Evolutionary conservation across 2,888 invertebrate species (phyloP).

Genomic region (Hymenopus coronatus): DNA sequence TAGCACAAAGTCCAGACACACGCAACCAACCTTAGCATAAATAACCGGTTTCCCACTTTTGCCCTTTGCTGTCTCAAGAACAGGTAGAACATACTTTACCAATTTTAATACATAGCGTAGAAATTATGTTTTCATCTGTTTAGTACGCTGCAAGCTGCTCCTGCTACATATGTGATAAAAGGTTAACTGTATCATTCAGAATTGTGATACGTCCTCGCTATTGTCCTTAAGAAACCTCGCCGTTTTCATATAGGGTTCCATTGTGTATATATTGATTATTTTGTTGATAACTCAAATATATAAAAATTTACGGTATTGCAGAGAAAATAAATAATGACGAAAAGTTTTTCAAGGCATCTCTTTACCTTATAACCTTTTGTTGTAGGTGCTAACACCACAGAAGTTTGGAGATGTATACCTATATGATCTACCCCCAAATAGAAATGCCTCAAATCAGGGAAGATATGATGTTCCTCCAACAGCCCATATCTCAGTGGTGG

Average conservation of each 20-base stretch:
- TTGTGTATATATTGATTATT: not conserved
- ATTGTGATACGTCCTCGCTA: too few species aligned
- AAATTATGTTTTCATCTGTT: too few species aligned
- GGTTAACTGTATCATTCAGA: too few species aligned
- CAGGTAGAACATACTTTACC: too few species aligned
- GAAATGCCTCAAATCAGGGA: slow-evolving; percentile 37
- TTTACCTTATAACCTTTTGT: slow-evolving; percentile 28
- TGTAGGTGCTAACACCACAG: slow-evolving; percentile 67
- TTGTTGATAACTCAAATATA: not conserved
- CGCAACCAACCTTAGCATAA: too few species aligned
- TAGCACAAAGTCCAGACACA: too few species aligned
- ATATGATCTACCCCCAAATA: slow-evolving; percentile 61
- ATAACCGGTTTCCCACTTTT: too few species aligned
- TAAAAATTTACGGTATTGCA: not conserved
- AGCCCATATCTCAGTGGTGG: slow-evolving; percentile 16
- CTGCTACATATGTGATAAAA: too few species aligned
- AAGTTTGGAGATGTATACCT: slow-evolving; percentile 70
- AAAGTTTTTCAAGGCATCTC: not conserved
- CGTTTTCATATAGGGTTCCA: not conserved
- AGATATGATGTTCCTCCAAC: slow-evolving; percentile 41
- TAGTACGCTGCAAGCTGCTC: too few species aligned
- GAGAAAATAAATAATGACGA: not conserved
- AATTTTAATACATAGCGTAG: too few species aligned
- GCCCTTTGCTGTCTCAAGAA: too few species aligned
- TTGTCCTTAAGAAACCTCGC: too few species aligned